Base-by-base conservation (phyloP, 2,888 invertebrate species). In the Pelosia muscerda region DNA sequence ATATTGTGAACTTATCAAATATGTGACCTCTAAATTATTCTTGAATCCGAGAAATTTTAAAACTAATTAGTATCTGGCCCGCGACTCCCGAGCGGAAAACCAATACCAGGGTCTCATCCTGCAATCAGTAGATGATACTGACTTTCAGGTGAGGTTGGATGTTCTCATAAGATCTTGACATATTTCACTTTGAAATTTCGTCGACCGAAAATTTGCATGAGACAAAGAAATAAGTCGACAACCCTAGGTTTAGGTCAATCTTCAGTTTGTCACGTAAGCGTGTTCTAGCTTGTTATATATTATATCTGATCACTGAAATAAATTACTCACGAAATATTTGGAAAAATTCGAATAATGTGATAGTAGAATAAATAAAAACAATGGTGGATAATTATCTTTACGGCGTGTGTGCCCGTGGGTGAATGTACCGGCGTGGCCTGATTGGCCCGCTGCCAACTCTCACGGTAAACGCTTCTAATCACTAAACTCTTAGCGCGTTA, bases 401-500 rank as follows among this genome's bases (percentile, higher is more conserved):
- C 86, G 82, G 82, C 79, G 83, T 84, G 78, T 80, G 74, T 78
- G 77, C 74, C 75, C 75, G 81, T 87, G 88, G 93, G 93, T 95
- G 92, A 94, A 95, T 91, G 95, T 88, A 91, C 94, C 87, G 86
- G 77, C 82, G 84, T 93, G 94, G 87, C 94, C 93, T 87, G 93
- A 84, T 94, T 94, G 94, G 94, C 92, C 71, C 86, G 78, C 66
- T 80, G 93, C 95, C 95, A 95, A 87, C 89, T 92, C 93, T 90
- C 93, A 93, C 93, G 92, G 90, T 90, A 87, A 88, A 91, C 90
- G 91, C 88, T 88, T 88, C 93, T 93, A 92, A 93, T 94, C 94
- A 91, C 89, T 86, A 82, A 83, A 87, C 88, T 86, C 88, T 86
- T 86, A 84, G 84, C 88, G 86, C 86, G 89, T 90, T 90, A 89